Base-by-base conservation (phyloP, 2,888 invertebrate genomes). In the Acanthosepion esculentum region DNA sequence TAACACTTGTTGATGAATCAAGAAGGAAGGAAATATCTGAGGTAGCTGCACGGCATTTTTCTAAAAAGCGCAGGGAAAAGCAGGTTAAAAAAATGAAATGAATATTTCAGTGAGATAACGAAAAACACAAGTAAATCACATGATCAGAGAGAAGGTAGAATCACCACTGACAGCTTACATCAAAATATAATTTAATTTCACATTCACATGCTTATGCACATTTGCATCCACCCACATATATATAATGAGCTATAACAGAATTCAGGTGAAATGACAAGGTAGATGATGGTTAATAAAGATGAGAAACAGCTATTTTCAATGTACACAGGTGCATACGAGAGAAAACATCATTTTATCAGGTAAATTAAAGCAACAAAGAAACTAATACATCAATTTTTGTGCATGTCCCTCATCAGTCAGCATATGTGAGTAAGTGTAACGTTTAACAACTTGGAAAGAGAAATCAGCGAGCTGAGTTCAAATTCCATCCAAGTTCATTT, bases 1-100 rank as follows among this genome's bases (percentile, higher is more conserved):
- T 96, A 48, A 97, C 96, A 96, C 97, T 96, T 91, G 96, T 96
- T 8, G 97, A 97, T 33, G 97, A 95, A 94, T 97, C 97, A 95
- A 97, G 95, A 12, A 97, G 95, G 94, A 97, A 96, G n/a, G 96
- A 96, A 23, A 97, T 93, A 94, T 97, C 97, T 23, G 96, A 95
- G 48, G 95, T 91, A 12, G 96, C 95, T 18, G 95, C 94, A 20
- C 93, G 94, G 92, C 94, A 94, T 41, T 94, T 55, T 53, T 95
- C 20, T 95, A 48, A 91, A 95, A 95, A 23, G 94, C 94, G 15
- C 78, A n/a, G 29, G 92, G 48, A n/a, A 91, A 29, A 48, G 93
- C 95, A 50, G 48, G 59, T 12, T 95, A 96, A 41, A 41, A 41
- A 96, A 94, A 48, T 95, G 95, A 59, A 96, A 95, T 91, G 95